Percentiles rank a stretch among this genome's conserved stretches.
These are phyloP conservation scores for Heterodera schachtii DNA, from an alignment of 1,140 invertebrate species.

Conservation along the genomic window DNA sequence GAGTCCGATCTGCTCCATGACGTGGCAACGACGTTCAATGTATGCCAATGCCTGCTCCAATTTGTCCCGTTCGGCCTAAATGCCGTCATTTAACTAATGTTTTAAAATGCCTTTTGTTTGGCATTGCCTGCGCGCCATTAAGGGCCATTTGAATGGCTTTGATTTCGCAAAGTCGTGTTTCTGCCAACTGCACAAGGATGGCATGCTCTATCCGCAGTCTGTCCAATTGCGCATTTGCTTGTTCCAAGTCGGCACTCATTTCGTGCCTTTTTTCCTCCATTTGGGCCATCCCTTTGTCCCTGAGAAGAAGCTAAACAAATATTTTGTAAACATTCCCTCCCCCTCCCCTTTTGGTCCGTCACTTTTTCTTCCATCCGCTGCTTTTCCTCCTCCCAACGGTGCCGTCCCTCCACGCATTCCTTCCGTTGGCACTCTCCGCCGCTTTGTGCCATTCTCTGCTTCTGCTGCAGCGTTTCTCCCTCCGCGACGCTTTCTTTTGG, in stretches of 20 bases:
- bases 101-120: neutral
- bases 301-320: neutral
- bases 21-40: conserved; percentile 57
- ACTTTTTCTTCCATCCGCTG: conserved; percentile 49
- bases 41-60: conserved; percentile 57
- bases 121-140: conserved; percentile 8
- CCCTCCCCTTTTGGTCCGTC: neutral
- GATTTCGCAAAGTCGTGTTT: conserved; percentile 42
- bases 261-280: conserved; percentile 16
- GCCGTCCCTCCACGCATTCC: conserved; percentile 46
- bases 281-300: conserved; percentile 50
- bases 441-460: neutral
- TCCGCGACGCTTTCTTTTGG: too few relatives aligned
- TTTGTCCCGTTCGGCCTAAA: conserved; percentile 57
- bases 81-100: neutral
- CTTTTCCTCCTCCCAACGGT: conserved; percentile 51
- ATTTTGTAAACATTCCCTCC: conserved; percentile 24
- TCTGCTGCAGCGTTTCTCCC: too few relatives aligned
- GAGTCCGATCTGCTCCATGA: conserved; percentile 4
- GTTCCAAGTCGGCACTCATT: conserved; percentile 27
- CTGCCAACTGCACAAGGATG: conserved; percentile 43
- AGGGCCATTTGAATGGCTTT: conserved; percentile 39
- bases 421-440: conserved; percentile 43
- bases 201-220: conserved; percentile 28
- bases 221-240: conserved; percentile 19